Base-by-base conservation (phyloP, 2,113 vertebrate genomes). In the Albula goreensis region DNA sequence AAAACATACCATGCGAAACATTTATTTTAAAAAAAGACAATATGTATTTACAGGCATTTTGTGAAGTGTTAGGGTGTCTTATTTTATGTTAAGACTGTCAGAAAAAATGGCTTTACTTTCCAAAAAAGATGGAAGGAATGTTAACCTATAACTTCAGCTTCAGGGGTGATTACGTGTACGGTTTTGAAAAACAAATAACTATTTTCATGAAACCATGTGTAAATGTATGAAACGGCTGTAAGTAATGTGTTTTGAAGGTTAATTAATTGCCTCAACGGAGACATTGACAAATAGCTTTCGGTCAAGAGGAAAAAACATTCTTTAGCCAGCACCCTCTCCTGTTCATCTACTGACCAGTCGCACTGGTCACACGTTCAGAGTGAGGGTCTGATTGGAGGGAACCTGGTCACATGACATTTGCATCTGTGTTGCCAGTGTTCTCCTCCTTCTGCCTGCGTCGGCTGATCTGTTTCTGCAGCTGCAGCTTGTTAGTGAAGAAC, bases 401-500 rank as follows among this genome's bases (percentile, higher is more conserved):
- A 31, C 70, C 5, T 31, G 5, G 70, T 74, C 70, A 74, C 70
- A 31, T 9, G 25, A 56, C 53, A 12, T 56, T 12, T 56, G 25
- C 7, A n/a, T 31, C 83, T 53, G 22, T 12, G 56, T 15, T 41
- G 80, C 60, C 63, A 6, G 17, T 22, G 22, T 86, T 79, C 56
- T 87, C 85, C 51, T 90, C 10, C 83, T 78, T 91, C 50, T 93
- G 89, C 52, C 87, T 93, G 83, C 91, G 94, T 87, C 91, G 95
- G 56, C 88, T 91, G 83, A 97, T 95, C 78, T 94, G 90, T 89
- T 93, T 94, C 94, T 96, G 96, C 15, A 96, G 94, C 87, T 96
- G 96, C 41, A 96, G 88, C 87, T 94, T 96, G 90, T 92, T 94
- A 88, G 95, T 96, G 88, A 96, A 97, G 91, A 96, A 98, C 77